These are phyloP conservation scores for Ochotona curzoniae DNA, from an alignment of 2,113 vertebrate genomes.

Conservation along the genomic window DNA sequence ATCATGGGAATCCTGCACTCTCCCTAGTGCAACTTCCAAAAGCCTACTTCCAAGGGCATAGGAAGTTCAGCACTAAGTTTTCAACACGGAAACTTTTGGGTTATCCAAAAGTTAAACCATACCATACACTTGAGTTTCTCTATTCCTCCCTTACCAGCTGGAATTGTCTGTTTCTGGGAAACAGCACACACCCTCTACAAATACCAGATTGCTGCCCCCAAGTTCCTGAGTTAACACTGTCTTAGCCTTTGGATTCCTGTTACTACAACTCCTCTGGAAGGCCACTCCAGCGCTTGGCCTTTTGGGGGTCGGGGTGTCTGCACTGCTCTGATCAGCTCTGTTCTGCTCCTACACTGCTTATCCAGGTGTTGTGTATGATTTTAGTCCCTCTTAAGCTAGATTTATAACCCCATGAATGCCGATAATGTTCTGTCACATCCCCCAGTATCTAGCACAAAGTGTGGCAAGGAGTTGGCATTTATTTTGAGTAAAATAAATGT, in stretches of 20 bases:
- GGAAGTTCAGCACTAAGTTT: background rate
- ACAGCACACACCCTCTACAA: background rate
- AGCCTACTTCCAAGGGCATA: background rate
- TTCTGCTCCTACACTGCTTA: background rate
- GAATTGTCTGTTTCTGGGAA: slow-evolving; percentile 20
- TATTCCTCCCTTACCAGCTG: background rate
- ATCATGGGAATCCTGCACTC: background rate
- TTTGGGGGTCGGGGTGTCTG: background rate
- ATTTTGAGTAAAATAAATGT: background rate
- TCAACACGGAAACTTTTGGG: background rate
- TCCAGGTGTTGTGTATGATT: background rate
- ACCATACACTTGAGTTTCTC: background rate
- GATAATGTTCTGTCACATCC: background rate
- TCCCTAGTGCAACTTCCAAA: background rate
- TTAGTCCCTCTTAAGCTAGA: background rate
- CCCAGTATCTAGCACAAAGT: background rate
- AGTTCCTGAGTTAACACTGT: background rate
- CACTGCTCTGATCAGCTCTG: background rate
- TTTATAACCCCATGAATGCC: background rate
- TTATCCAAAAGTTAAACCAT: background rate
- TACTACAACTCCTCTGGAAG: background rate
- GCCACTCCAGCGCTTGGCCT: background rate
- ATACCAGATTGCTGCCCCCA: background rate
- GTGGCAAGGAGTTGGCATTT: background rate
- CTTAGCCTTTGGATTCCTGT: background rate